A percentile compares a stretch with the other conserved stretches of the same genome.
Conservation (phyloP, 2,797 vertebrate species). For the Halcyon chelicuti region DNA sequence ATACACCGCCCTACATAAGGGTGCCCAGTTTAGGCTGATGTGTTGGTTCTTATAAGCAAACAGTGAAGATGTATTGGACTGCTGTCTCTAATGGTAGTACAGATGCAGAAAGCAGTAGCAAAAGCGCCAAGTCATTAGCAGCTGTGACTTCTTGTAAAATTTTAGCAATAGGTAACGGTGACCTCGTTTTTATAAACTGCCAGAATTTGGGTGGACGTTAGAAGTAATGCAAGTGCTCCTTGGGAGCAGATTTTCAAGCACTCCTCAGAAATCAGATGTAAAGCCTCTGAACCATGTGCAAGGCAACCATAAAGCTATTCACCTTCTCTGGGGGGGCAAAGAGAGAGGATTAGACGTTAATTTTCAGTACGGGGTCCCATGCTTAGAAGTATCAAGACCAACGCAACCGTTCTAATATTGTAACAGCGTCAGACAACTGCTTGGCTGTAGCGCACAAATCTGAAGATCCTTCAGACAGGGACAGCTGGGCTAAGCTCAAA, state of each 20-base stretch:
- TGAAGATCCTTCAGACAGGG: slow-evolving; percentile 57
- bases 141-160: neutral
- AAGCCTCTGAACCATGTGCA: neutral
- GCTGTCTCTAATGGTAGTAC: neutral
- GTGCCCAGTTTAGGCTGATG: neutral
- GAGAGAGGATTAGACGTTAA: neutral
- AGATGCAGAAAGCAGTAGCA: neutral
- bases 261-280: neutral
- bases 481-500: slow-evolving; percentile 26
- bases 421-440: slow-evolving; percentile 36
- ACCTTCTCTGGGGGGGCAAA: neutral
- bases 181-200: neutral
- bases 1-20: neutral
- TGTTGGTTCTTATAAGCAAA: neutral
- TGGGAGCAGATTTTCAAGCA: neutral
- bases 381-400: slow-evolving; percentile 37
- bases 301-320: neutral
- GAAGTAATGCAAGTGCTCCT: neutral
- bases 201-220: neutral
- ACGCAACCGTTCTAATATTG: slow-evolving; percentile 41
- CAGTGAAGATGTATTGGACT: neutral
- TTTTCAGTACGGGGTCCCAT: neutral
- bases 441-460: slow-evolving; percentile 13
- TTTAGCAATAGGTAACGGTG: neutral
- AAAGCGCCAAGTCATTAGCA: neutral